Evolutionary conservation across 2,797 vertebrate genomes (phyloP), one percentile per base, ranked within the genome.

Genomic region (Danio aesculapii): DNA sequence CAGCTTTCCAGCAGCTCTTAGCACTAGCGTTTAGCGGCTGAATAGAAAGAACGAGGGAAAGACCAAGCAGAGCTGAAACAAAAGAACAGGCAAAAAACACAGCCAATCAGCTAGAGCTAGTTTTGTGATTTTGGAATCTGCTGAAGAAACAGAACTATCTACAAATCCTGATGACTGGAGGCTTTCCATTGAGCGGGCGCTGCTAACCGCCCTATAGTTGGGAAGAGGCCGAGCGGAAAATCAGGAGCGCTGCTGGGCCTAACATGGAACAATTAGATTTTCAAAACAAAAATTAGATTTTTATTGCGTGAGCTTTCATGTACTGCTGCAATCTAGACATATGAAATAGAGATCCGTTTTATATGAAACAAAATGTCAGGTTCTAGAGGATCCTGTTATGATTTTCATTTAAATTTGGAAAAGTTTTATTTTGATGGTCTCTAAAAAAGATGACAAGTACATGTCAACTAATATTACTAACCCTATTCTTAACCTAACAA

Each of bases 91-190:
- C 86, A 11, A 46, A 30, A 71, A 52, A 72, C 57, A 77, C 8
- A 89, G 86, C 92, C 92, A 93, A 94, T 94, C 91, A 92, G 87
- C 81, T 79, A 5, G 12, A 68, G 79, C 76, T 88, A 85, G 86
- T 90, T 92, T 91, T 92, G 90, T 91, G 84, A 85, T 88, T 91
- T 91, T 89, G 89, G 91, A 94, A 93, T 93, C 90, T 95, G 93
- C 92, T 93, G 92, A 94, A 93, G 91, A 92, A 91, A 93, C 93
- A 93, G 81, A 94, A 93, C 87, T 67, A 87, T 92, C 86, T 88
- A 90, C 88, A 81, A 87, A 93, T 93, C 91, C 77, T 93, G 92
- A 94, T 94, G 93, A 93, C 90, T 86, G 87, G 83, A 88, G 85
- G 84, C 70, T 91, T 94, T 93, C 85, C 82, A 92, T 92, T 93